These are phyloP conservation scores for Sminthopsis crassicaudata DNA, from an alignment of 2,113 vertebrate species.

Conservation along the genomic window DNA sequence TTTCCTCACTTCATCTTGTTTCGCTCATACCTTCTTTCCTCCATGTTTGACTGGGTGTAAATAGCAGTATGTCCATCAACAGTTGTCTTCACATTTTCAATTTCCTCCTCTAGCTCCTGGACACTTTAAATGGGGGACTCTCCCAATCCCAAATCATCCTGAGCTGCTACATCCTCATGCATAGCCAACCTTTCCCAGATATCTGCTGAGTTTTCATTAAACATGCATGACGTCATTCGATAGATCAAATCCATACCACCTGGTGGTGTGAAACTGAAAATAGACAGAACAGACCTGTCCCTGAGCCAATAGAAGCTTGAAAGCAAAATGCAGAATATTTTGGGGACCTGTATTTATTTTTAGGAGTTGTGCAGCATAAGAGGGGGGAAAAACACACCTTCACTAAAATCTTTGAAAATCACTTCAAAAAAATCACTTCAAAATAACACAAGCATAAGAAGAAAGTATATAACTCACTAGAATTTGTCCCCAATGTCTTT, in stretches of 20 bases:
- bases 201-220: conserved; percentile 54
- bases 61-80: neutral
- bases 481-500: neutral
- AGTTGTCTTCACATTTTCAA: conserved; percentile 23
- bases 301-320: conserved; percentile 54
- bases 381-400: conserved; percentile 15
- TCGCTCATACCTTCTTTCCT: conserved; percentile 40
- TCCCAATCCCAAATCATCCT: neutral
- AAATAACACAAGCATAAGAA: conserved; percentile 18
- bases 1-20: conserved; percentile 2
- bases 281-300: conserved; percentile 7
- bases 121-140: conserved; percentile 31
- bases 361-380: conserved; percentile 44
- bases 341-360: conserved; percentile 74
- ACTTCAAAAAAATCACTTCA: conserved; percentile 24
- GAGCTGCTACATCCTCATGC: neutral
- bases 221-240: conserved; percentile 25
- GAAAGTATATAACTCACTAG: neutral
- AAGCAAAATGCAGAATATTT: conserved; percentile 61
- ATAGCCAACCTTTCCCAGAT: conserved; percentile 62
- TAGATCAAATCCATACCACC: conserved; percentile 66
- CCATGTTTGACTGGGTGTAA: conserved; percentile 2
- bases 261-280: conserved; percentile 60
- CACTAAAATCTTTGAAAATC: conserved; percentile 16
- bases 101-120: conserved; percentile 34